A percentile compares a stretch with the other conserved stretches of the same genome.
phyloP scores from a whole-genome alignment of 2,113 vertebrate species.

The Rhinopithecus roxellana region DNA sequence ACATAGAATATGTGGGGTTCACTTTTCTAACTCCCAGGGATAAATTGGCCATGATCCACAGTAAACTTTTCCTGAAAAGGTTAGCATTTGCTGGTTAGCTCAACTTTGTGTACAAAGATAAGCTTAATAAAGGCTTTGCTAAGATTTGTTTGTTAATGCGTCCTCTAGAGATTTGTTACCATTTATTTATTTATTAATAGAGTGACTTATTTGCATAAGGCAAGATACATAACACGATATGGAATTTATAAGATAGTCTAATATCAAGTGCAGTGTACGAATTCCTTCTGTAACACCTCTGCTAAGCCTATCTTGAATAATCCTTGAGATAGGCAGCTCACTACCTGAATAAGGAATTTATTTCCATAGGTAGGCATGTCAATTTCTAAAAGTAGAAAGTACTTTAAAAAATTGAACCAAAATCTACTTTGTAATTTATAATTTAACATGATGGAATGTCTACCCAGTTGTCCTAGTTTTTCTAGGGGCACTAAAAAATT shows the following conservation, averaged over 20 bases:
- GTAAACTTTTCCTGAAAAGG: neutral
- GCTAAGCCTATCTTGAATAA: neutral
- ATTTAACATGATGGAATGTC: neutral
- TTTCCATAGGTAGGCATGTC: neutral
- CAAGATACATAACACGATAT: neutral
- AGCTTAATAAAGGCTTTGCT: neutral
- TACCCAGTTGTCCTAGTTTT: neutral
- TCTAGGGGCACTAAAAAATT: neutral
- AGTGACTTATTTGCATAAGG: neutral
- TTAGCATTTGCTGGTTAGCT: neutral
- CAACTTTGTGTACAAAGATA: neutral
- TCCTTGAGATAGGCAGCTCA: neutral
- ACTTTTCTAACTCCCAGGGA: neutral
- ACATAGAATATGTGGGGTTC: neutral
- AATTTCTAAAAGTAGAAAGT: neutral
- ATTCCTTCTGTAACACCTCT: neutral
- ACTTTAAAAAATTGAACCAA: neutral
- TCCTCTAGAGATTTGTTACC: neutral
- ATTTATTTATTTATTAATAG: conserved; percentile 22
- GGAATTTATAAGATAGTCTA: neutral
- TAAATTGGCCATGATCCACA: neutral
- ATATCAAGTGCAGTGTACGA: neutral
- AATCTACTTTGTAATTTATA: neutral
- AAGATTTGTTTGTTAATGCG: neutral
- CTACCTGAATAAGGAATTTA: neutral